Conservation (phyloP, 2,888 invertebrate species). For the Spodoptera littoralis region DNA sequence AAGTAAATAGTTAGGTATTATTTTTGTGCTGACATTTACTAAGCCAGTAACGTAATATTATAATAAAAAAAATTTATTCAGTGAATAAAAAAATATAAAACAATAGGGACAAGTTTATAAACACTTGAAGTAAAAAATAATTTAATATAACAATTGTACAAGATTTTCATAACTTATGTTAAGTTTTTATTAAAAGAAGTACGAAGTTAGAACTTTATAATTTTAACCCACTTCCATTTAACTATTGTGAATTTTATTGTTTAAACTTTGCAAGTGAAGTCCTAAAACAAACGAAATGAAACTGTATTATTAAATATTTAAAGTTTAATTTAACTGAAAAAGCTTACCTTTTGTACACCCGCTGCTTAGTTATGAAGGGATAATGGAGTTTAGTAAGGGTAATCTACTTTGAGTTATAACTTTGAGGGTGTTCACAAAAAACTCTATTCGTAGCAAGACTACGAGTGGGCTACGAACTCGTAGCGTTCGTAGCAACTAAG, state of each 20-base stretch:
- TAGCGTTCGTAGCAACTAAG: constrained; percentile 10
- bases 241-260: constrained; percentile 19
- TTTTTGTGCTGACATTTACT: too few relatives aligned
- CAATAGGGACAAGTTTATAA: too few relatives aligned
- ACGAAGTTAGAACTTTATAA: constrained; percentile 7
- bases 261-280: constrained; percentile 2
- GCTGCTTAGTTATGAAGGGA: constrained; percentile 23
- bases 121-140: too few relatives aligned
- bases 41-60: too few relatives aligned
- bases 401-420: constrained; percentile 17
- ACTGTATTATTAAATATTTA: constrained; percentile 16
- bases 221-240: constrained; percentile 20
- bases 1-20: too few relatives aligned
- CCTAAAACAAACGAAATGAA: constrained; percentile 8
- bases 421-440: not conserved
- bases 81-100: too few relatives aligned
- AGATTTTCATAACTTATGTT: constrained; percentile 1
- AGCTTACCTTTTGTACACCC: constrained; percentile 13
- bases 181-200: constrained; percentile 11
- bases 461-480: constrained; percentile 23
- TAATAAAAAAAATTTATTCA: too few relatives aligned
- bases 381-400: constrained; percentile 16
- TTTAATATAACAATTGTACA: too few relatives aligned
- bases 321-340: constrained; percentile 22
- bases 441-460: constrained; percentile 21